Conservation (phyloP, 2,888 invertebrate species). For the Tanypteryx hageni region DNA sequence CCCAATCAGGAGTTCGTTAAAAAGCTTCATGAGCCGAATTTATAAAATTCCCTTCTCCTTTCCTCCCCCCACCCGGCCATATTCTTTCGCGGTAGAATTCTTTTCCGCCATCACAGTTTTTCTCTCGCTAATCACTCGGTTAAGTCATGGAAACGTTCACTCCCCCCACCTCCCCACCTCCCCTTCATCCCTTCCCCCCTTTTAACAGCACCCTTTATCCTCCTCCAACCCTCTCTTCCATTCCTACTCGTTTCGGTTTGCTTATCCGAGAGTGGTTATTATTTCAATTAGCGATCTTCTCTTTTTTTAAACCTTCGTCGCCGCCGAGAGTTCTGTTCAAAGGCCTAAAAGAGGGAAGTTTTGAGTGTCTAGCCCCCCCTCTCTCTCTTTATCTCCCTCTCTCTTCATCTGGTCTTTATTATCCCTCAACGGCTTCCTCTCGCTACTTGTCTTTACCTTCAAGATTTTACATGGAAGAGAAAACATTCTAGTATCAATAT, state of each 20-base stretch:
- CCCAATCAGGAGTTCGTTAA: not conserved
- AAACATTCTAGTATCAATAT: too few species aligned
- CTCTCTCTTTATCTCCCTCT: not conserved
- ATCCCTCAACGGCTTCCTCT: not conserved
- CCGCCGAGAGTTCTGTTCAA: not conserved
- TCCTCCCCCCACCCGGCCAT: not conserved
- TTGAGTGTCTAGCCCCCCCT: too few species aligned
- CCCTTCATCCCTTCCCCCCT: not conserved
- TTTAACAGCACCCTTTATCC: not conserved
- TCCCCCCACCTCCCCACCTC: not conserved
- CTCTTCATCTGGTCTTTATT: not conserved
- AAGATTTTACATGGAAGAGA: too few species aligned
- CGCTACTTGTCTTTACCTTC: too few species aligned
- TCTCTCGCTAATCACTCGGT: not conserved
- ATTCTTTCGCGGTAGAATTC: not conserved
- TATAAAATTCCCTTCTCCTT: too few species aligned
- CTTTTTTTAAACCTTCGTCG: not conserved
- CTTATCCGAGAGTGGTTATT: conserved; percentile 9
- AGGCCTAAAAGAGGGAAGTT: not conserved
- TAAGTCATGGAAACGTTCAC: too few species aligned
- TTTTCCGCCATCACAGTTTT: not conserved
- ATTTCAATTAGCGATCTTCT: not conserved
- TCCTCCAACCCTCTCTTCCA: not conserved
- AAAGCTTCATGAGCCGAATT: not conserved
- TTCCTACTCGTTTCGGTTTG: not conserved